Percentiles rank a stretch among this genome's conserved stretches.
phyloP scores from a whole-genome alignment of 2,113 vertebrate species.

The Austrofundulus limnaeus region DNA sequence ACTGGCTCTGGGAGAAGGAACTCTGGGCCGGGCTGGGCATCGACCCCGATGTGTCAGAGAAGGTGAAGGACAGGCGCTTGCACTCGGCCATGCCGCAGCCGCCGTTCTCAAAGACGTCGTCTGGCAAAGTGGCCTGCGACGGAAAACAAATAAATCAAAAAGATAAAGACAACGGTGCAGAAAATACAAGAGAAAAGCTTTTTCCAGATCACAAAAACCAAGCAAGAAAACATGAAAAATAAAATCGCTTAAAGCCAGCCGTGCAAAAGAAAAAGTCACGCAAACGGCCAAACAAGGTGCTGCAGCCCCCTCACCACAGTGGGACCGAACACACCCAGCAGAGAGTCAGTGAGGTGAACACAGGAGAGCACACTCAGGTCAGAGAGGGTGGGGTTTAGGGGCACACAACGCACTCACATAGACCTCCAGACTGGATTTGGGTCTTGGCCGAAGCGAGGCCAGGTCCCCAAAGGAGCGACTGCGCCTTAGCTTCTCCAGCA shows the following conservation, averaged over 20 bases:
- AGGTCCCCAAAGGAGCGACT: constrained; percentile 95
- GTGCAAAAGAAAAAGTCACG: constrained; percentile 43
- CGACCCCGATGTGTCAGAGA: constrained; percentile 82
- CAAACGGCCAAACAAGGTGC: constrained; percentile 32
- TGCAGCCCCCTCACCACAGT: constrained; percentile 23
- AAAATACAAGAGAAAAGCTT: no score
- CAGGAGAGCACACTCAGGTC: constrained; percentile 29
- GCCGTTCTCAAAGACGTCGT: constrained; percentile 89
- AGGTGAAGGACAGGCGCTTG: constrained; percentile 89
- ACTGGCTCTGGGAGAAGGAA: constrained; percentile 74
- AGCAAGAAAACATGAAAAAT: neutral
- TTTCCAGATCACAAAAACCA: constrained; percentile 6
- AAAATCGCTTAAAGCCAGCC: constrained; percentile 18
- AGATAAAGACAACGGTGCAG: constrained; percentile 15
- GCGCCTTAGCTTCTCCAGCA: constrained; percentile 93
- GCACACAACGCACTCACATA: constrained; percentile 88
- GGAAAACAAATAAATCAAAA: constrained; percentile 13
- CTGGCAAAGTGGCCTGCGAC: constrained; percentile 86
- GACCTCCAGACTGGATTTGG: constrained; percentile 89
- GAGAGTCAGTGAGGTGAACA: neutral
- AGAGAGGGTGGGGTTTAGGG: constrained; percentile 23
- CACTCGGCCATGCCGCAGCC: constrained; percentile 80
- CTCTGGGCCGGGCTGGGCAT: constrained; percentile 69
- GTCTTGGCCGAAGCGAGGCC: constrained; percentile 89
- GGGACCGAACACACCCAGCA: constrained; percentile 3